phyloP scores from a whole-genome alignment of 1,140 invertebrate species.

The Trichonephila clavipes region DNA sequence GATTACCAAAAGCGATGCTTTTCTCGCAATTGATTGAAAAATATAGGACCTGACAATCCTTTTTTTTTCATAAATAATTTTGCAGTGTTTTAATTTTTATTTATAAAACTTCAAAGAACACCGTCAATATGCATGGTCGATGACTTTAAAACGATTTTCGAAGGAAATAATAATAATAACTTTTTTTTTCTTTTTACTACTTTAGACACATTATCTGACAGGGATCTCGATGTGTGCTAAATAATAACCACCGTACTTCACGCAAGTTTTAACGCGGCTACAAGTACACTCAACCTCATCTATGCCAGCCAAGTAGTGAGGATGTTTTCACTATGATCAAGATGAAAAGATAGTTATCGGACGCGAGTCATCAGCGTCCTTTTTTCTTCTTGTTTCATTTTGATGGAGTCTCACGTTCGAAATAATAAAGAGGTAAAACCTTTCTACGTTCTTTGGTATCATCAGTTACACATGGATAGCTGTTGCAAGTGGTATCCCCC shows the following conservation, averaged over 20 bases:
- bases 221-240: background rate
- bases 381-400: background rate
- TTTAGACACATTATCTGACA: conserved; percentile 6
- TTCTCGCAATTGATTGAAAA: background rate
- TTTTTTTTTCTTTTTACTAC: background rate
- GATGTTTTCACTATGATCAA: background rate
- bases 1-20: no score
- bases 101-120: background rate
- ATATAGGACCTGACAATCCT: background rate
- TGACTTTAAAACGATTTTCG: conserved; percentile 6
- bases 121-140: background rate
- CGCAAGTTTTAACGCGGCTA: conserved; percentile 15
- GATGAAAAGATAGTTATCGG: conserved; percentile 9
- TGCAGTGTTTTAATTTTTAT: background rate
- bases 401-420: conserved; percentile 17
- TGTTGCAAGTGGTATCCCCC: background rate
- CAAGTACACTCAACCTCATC: background rate
- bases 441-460: background rate
- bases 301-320: background rate
- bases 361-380: background rate
- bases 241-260: conserved; percentile 13
- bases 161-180: no score
- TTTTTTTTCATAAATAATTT: background rate
- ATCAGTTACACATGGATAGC: conserved; percentile 50
- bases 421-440: background rate